Conservation (phyloP, 2,888 invertebrate genomes). For the Melanargia galathea region DNA sequence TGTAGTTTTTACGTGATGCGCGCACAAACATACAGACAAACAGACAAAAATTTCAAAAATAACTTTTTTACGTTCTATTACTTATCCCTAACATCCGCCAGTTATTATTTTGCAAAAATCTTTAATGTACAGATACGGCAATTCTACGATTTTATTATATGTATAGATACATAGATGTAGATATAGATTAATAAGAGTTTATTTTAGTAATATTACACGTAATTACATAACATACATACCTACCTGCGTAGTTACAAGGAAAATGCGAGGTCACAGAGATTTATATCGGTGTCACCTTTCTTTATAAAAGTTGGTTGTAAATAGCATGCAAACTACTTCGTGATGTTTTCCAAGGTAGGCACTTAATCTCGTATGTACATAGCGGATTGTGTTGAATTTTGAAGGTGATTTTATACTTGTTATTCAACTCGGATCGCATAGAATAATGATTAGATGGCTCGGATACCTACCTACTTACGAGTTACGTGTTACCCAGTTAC, state of each 20-base stretch:
- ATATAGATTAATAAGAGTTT: too few relatives aligned
- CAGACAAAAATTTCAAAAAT: too few relatives aligned
- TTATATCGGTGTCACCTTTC: slow-evolving; percentile 9
- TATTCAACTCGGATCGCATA: slow-evolving; percentile 40
- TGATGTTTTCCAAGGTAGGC: slow-evolving; percentile 20
- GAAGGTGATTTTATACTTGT: slow-evolving; percentile 41
- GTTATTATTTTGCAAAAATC: too few relatives aligned
- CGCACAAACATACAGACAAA: too few relatives aligned
- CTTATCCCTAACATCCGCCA: too few relatives aligned
- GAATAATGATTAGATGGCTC: slow-evolving; percentile 41
- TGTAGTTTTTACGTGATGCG: too few relatives aligned
- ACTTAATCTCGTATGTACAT: slow-evolving; percentile 22
- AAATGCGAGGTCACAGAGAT: neutral
- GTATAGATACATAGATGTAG: too few relatives aligned
- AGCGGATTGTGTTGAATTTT: slow-evolving; percentile 24
- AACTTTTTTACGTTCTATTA: too few relatives aligned
- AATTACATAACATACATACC: neutral
- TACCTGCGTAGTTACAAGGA: too few relatives aligned
- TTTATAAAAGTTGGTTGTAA: neutral
- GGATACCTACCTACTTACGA: neutral
- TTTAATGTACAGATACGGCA: too few relatives aligned
- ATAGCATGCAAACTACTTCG: slow-evolving; percentile 6
- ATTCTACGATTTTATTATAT: too few relatives aligned
- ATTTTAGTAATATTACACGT: too few relatives aligned
- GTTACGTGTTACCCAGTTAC: slow-evolving; percentile 36